phyloP scores from a whole-genome alignment of 2,113 vertebrate genomes.

The Riparia riparia region DNA sequence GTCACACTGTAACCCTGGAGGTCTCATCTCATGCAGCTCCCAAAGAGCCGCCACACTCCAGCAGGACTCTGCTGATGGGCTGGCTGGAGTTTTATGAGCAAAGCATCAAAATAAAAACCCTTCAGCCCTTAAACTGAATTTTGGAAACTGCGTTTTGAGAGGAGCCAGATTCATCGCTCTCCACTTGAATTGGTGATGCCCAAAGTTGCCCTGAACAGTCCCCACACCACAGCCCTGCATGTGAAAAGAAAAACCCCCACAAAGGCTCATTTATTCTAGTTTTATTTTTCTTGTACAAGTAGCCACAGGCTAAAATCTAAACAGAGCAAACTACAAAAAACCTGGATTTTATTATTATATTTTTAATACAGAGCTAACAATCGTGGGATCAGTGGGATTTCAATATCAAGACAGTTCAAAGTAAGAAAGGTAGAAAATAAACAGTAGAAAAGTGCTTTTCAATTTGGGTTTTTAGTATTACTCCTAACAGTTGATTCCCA shows the following conservation, averaged over 20 bases:
- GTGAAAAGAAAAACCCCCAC: neutral
- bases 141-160: neutral
- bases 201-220: fast-evolving
- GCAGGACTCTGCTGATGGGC: neutral
- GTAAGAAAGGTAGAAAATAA: slow-evolving; percentile 62
- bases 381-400: slow-evolving; percentile 68
- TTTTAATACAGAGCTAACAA: slow-evolving; percentile 65
- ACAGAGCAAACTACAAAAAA: slow-evolving; percentile 71
- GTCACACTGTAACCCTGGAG: neutral
- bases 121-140: neutral
- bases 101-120: neutral
- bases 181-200: fast-evolving
- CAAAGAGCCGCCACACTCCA: neutral
- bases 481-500: neutral
- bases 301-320: slow-evolving; percentile 76
- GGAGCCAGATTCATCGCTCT: neutral
- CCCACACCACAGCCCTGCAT: neutral
- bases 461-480: slow-evolving; percentile 43
- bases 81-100: neutral
- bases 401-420: slow-evolving; percentile 51
- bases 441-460: slow-evolving; percentile 65
- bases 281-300: slow-evolving; percentile 71
- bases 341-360: neutral
- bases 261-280: slow-evolving; percentile 56
- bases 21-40: neutral